Evolutionary conservation across 2,888 invertebrate species (phyloP), one percentile per base, ranked within the genome.

Genomic region (Lithophane ornitopus): DNA sequence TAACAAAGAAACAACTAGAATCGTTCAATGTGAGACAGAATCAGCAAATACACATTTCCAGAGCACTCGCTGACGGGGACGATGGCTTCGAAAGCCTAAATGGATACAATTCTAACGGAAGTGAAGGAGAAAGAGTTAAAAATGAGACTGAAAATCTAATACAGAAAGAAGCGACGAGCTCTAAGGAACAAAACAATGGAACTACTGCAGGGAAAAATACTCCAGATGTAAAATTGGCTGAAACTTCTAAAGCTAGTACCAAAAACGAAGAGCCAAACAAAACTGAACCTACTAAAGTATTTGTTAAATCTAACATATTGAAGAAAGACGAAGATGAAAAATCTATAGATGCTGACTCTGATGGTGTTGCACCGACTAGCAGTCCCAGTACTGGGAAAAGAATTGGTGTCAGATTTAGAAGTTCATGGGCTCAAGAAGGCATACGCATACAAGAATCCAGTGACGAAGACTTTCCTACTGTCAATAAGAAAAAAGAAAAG

Each of bases 11-110:
- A 85, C 94, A 95, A 81, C 87, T 96, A 75, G 96, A 96, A 89
- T 94, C 92, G n/a, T 95, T 95, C 76, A 96, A 96, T 77, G 93
- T 95, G 22, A 88, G 94, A 76, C 94, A 94, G 75, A 92, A 92
- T 71, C 89, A 91, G 63, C 91, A 92, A 75, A 87, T 90, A 46
- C 92, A 91, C 61, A 87, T 91, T 58, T 90, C 92, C 0, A 91
- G 92, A 88, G 91, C 93, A 0, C 92, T 95, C 63, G 95, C 95
- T 46, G 97, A 97, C 78, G 96, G 98, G 91, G 98, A 98, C 90
- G 98, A 98, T 90, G 98, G 98, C 22, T 98, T 98, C 89, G 98
- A 98, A 94, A 98, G 98, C 92, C 97, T 98, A 14, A 98, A 98
- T 89, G 98, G 98, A 16, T 98, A 98, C 91, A 98, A 98, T 84